Base-by-base conservation (phyloP, 2,113 vertebrate genomes). In the Trachemys scripta region DNA sequence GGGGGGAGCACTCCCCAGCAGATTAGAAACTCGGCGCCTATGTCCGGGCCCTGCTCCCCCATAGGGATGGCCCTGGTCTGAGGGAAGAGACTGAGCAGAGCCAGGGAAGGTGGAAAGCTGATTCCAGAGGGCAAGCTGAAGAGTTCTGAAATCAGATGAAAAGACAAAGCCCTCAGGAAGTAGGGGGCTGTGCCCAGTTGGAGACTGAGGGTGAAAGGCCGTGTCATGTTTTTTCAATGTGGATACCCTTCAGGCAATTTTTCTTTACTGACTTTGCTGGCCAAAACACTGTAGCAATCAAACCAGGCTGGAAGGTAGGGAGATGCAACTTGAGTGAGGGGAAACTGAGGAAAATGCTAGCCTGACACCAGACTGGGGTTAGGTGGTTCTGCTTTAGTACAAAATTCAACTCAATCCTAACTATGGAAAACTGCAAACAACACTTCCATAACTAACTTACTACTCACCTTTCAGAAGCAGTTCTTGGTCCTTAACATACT, bases 381-480 rank as follows among this genome's bases (percentile, higher is more conserved):
- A 65, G 59, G 19, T n/a, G 20, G n/a, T 10, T 9, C 35, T 72
- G 35, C 35, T 20, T 72, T 38, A 93, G 10, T 81, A 3, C 1
- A 76, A 51, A 78, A 42, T 9, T 1, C 0, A 50, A 27, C 31
- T 84, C 45, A 81, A 50, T 72, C 27, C 9, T 20, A 51, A n/a
- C 25, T 8, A 8, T 20, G 13, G 57, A 82, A 14, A 87, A 38
- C 14, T 89, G 88, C 87, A 95, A 59, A 19, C 57, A 45, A 22
- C 29, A 45, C 59, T 85, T 47, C 19, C 4, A 31, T 45, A 50
- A 8, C 1, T 59, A 45, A 72, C 35, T 53, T 27, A 6, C 11
- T n/a, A 87, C 17, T 82, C 88, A 99, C 99, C 99, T 98, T 97
- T 94, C 82, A 99, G 93, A 84, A 98, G 94, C n/a, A 97, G 92